phyloP scores from a whole-genome alignment of 2,797 vertebrate species.

The Carcharodon carcharias region DNA sequence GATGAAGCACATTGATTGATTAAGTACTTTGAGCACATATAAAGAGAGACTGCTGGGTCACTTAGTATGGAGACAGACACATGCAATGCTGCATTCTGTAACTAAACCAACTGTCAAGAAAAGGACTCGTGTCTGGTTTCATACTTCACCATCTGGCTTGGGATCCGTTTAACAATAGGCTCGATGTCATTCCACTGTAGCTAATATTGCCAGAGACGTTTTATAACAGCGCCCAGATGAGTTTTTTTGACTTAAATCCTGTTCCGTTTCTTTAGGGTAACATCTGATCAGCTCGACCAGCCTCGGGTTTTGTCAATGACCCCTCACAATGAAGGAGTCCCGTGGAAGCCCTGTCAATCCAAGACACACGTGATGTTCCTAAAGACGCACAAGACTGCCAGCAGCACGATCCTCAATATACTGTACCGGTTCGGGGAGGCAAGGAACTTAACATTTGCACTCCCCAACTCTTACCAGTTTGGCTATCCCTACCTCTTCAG shows the following conservation, averaged over 20 bases:
- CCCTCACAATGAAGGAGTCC: background rate
- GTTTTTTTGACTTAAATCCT: background rate
- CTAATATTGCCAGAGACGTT: background rate
- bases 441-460: slow-evolving; percentile 66
- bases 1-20: too few relatives aligned
- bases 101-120: too few relatives aligned
- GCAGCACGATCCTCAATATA: slow-evolving; percentile 83
- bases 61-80: too few relatives aligned
- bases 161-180: too few relatives aligned
- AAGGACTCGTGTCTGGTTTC: too few relatives aligned
- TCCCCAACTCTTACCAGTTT: slow-evolving; percentile 79
- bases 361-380: slow-evolving; percentile 75
- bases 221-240: background rate
- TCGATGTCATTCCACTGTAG: background rate
- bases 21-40: too few relatives aligned
- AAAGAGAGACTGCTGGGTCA: too few relatives aligned
- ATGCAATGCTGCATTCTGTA: too few relatives aligned
- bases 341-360: slow-evolving; percentile 56
- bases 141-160: too few relatives aligned
- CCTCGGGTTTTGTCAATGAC: background rate
- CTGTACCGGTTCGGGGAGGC: slow-evolving; percentile 82
- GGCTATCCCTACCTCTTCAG: slow-evolving; percentile 77
- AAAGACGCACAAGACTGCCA: slow-evolving; percentile 89
- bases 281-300: background rate
- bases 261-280: background rate